Conservation (phyloP, 2,888 invertebrate genomes). For the Chymomyza amoena region DNA sequence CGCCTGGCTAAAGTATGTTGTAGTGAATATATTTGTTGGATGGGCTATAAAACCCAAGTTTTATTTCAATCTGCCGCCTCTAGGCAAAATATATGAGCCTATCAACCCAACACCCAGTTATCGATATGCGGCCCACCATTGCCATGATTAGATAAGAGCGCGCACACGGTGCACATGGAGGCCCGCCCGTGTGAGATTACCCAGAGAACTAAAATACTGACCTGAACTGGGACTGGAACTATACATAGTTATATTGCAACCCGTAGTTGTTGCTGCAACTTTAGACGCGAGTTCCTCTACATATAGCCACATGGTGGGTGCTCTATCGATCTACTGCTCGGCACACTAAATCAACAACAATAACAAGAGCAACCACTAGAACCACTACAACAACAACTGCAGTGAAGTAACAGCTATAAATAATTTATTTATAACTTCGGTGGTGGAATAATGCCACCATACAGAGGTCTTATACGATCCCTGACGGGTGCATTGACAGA, state of each 20-base stretch:
- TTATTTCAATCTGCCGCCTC: conserved; percentile 73
- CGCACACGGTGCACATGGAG: conserved; percentile 5
- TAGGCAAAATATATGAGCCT: conserved; percentile 53
- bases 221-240: neutral
- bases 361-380: conserved; percentile 26
- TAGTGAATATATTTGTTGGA: conserved; percentile 29
- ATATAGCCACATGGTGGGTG: neutral
- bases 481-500: neutral
- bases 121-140: conserved; percentile 65
- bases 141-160: conserved; percentile 61
- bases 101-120: conserved; percentile 40
- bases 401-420: conserved; percentile 69
- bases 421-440: conserved; percentile 71
- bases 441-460: conserved; percentile 73
- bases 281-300: conserved; percentile 4
- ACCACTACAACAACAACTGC: conserved; percentile 12
- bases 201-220: neutral
- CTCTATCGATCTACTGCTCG: conserved; percentile 47
- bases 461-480: conserved; percentile 61
- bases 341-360: conserved; percentile 75
- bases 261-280: conserved; percentile 28
- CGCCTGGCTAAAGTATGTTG: neutral
- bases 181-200: neutral
- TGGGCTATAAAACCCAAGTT: conserved; percentile 65
- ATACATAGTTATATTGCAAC: neutral